Conservation (phyloP, 2,797 vertebrate species). For the Neosilurus mollespiculum region DNA sequence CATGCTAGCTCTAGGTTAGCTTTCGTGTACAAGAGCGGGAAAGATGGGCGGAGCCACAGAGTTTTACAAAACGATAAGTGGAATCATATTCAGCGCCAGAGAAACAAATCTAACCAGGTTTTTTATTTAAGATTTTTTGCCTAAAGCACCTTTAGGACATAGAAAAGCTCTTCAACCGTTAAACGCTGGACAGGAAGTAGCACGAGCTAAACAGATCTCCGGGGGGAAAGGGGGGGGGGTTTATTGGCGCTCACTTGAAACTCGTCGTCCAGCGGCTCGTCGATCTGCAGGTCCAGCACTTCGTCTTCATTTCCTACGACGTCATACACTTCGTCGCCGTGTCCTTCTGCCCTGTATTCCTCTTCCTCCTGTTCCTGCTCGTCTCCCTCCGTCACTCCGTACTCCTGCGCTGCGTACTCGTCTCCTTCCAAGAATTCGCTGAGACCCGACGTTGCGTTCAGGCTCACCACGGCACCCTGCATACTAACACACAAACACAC, state of each 20-base stretch:
- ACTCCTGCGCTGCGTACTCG: conserved; percentile 77
- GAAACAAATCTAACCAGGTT: too few species aligned
- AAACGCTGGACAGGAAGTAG: not conserved
- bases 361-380: conserved; percentile 68
- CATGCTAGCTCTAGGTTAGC: not conserved
- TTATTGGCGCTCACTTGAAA: conserved; percentile 87
- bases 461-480: conserved; percentile 76
- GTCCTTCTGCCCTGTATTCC: conserved; percentile 80
- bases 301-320: conserved; percentile 77
- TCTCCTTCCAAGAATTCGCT: conserved; percentile 77
- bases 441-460: conserved; percentile 78
- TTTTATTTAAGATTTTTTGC: not conserved
- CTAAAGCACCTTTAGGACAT: not conserved
- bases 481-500: conserved; percentile 67
- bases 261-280: conserved; percentile 89
- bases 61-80: too few species aligned
- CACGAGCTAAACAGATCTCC: too few species aligned
- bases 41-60: not conserved
- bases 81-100: not conserved
- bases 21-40: not conserved
- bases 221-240: too few species aligned
- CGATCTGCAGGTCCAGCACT: conserved; percentile 95
- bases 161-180: too few species aligned
- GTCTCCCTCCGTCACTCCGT: conserved; percentile 62
- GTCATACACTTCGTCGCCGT: conserved; percentile 82